phyloP scores from a whole-genome alignment of 1,140 invertebrate species.

The Drosophila ambigua region DNA sequence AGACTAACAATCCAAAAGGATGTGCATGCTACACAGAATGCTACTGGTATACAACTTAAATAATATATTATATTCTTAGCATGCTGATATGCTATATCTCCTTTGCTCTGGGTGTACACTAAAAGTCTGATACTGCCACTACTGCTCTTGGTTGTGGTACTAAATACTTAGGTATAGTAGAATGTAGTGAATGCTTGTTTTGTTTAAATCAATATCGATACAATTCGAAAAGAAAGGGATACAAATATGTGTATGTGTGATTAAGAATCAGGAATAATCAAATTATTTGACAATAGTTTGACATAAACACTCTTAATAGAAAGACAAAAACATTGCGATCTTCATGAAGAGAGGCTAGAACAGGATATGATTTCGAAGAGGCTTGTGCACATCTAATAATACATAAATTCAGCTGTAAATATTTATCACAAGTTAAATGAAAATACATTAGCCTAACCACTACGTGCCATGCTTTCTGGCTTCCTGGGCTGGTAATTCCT shows the following conservation, averaged over 20 bases:
- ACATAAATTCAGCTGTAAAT: constrained; percentile 48
- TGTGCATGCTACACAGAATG: not conserved
- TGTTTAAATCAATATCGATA: too few relatives aligned
- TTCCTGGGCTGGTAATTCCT: constrained; percentile 3
- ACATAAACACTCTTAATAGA: not conserved
- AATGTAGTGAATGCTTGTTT: too few relatives aligned
- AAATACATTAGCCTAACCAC: constrained; percentile 25
- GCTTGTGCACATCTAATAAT: constrained; percentile 33
- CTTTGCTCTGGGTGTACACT: not conserved
- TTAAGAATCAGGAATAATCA: not conserved
- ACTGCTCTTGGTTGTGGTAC: too few relatives aligned
- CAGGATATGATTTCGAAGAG: not conserved
- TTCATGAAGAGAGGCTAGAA: not conserved
- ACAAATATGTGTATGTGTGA: not conserved
- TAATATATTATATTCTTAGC: not conserved
- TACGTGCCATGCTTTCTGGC: constrained; percentile 17
- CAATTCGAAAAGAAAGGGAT: too few relatives aligned
- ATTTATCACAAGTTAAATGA: constrained; percentile 55
- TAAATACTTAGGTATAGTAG: too few relatives aligned
- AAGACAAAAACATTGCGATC: not conserved
- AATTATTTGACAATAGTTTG: not conserved
- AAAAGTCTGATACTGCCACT: not conserved
- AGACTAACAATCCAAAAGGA: constrained; percentile 10
- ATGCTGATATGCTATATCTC: not conserved
- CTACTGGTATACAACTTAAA: too few relatives aligned